These are phyloP conservation scores for Mesorhabditis spiculigera DNA, from an alignment of 2,888 invertebrate genomes.

Conservation along the genomic window DNA sequence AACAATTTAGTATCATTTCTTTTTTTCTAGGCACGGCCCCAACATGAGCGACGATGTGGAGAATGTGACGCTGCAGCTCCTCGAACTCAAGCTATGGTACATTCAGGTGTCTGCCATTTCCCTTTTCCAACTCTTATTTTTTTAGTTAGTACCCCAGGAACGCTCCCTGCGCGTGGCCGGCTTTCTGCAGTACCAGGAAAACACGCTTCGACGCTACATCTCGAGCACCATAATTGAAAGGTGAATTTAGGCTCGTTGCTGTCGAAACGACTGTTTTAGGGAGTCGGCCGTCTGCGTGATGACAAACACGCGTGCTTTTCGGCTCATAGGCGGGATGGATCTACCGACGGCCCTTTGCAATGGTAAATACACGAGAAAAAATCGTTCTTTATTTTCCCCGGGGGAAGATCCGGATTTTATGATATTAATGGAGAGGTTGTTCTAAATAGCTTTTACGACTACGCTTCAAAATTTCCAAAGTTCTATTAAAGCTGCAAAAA, in stretches of 20 bases:
- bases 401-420: no score
- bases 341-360: neutral
- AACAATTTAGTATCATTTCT: no score
- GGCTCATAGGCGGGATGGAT: neutral
- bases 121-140: neutral
- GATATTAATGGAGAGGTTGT: no score
- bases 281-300: constrained; percentile 2
- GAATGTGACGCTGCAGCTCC: no score
- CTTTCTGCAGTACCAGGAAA: neutral
- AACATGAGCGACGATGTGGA: no score
- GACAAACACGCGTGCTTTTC: neutral
- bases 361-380: neutral
- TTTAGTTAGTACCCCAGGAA: neutral
- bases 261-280: neutral
- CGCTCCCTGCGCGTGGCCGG: neutral
- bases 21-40: no score
- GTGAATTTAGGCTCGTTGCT: neutral
- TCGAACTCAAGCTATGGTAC: neutral
- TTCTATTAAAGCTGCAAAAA: no score
- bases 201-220: neutral
- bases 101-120: neutral
- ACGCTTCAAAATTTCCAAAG: no score
- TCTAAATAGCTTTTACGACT: no score
- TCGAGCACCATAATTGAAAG: neutral
- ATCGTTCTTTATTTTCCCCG: no score